Conservation (phyloP, 2,888 invertebrate genomes). For the Cylindroiulus punctatus region DNA sequence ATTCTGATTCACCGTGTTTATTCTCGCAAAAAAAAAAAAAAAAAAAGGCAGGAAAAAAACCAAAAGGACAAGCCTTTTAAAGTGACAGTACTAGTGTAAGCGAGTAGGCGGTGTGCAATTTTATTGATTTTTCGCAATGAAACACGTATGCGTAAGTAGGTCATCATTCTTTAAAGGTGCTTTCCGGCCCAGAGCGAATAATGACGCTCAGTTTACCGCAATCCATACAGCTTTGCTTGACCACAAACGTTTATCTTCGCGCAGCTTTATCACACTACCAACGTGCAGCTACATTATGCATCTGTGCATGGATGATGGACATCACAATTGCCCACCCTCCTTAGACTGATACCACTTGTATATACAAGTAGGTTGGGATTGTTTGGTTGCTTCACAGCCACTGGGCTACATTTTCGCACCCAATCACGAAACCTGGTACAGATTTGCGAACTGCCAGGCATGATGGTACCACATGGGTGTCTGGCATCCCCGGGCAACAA, state of each 20-base stretch:
- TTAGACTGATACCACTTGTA: not conserved
- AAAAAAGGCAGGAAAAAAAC: not conserved
- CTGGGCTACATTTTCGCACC: not conserved
- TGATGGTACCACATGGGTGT: not conserved
- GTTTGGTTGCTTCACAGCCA: not conserved
- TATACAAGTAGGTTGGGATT: not conserved
- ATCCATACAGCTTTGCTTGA: not conserved
- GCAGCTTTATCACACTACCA: not conserved
- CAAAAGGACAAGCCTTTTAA: not conserved
- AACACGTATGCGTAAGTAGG: conserved; percentile 5
- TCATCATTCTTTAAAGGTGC: conserved; percentile 13
- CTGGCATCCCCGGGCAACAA: not conserved
- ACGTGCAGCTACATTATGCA: too few species aligned
- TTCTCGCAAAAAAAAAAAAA: not conserved
- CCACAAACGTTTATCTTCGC: not conserved
- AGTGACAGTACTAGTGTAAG: not conserved
- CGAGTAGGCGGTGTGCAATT: not conserved
- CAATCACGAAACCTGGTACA: not conserved
- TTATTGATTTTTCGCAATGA: conserved; percentile 34
- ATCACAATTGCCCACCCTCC: not conserved
- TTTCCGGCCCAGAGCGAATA: not conserved
- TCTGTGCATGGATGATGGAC: too few species aligned
- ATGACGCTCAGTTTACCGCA: not conserved
- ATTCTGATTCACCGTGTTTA: not conserved
- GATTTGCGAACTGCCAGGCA: not conserved